Evolutionary conservation across 2,113 vertebrate genomes (phyloP).

Genomic region (Felis chaus): DNA sequence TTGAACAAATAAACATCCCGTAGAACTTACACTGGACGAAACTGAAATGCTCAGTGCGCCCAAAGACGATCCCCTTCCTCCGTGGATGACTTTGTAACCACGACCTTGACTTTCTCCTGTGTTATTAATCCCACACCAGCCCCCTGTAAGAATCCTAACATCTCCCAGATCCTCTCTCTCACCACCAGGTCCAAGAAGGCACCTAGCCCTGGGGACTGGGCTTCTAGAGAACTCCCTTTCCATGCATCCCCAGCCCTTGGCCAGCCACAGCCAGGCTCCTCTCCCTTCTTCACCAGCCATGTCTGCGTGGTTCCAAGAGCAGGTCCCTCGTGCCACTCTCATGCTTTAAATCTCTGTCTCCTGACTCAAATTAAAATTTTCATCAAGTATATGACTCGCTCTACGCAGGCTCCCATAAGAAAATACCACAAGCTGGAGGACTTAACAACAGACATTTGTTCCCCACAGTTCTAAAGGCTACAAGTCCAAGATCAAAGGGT

Average conservation of each 20-base stretch:
- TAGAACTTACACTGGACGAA: background rate
- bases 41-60: background rate
- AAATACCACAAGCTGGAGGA: background rate
- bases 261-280: background rate
- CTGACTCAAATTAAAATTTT: background rate
- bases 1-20: background rate
- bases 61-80: background rate
- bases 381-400: background rate
- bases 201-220: fast-evolving
- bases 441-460: background rate
- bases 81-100: background rate
- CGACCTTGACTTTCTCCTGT: background rate
- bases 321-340: background rate
- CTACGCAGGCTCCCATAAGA: background rate
- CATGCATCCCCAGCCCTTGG: background rate
- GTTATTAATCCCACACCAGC: no score
- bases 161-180: background rate
- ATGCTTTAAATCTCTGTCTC: background rate
- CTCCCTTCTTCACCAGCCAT: background rate
- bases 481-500: background rate
- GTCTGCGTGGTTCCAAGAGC: background rate
- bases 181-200: background rate
- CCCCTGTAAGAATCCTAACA: background rate
- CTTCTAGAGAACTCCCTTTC: background rate
- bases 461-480: background rate